Evolutionary conservation across 1,140 invertebrate genomes (phyloP), one percentile per base, ranked within the genome.

Genomic region (Drosophila tsacasi): DNA sequence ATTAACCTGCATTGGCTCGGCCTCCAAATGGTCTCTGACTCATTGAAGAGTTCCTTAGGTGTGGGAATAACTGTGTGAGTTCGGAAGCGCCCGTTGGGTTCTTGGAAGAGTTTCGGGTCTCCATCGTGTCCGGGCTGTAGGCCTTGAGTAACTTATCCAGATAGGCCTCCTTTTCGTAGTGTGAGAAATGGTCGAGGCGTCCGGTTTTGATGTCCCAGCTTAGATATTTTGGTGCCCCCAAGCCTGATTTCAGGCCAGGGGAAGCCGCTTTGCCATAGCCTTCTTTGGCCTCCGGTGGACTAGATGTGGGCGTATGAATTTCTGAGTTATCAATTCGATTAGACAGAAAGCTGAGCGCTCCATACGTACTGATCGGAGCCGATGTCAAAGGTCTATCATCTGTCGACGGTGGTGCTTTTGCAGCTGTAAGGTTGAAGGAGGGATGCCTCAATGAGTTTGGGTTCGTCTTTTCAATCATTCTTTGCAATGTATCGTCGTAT

Each of bases 201-300:
- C 72, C 68, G 25, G 58, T 60, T 10, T 55, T 21, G 2, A 81
- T 68, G 46, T 89, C 74, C 68, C 74, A 89, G 21, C 69, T 89
- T 19, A 89, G 47, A 62, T 61, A 89, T n/a, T 40, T 61, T 7
- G 83, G 83, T 15, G 39, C 60, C 21, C 35, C 64, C 52, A 85
- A 47, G 9, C 47, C n/a, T 9, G 39, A 8, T 21, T 49, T 19
- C 10, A 35, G 13, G 10, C 37, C 30, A 32, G 12, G 0, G 3
- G 25, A 6, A 17, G 13, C 2, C 21, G 8, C 10, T 10, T 19
- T 13, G 5, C 17, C 9, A 27, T 21, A 55, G 59, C 15, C 50
- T 57, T 12, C 58, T 7, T 39, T 10, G 30, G 23, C 5, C 47
- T 42, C 30, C 40, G 27, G 46, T 40, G 40, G 52, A 62, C 73